These are phyloP conservation scores for Synanthedon andrenaeformis DNA, from an alignment of 2,888 invertebrate genomes.

Conservation along the genomic window DNA sequence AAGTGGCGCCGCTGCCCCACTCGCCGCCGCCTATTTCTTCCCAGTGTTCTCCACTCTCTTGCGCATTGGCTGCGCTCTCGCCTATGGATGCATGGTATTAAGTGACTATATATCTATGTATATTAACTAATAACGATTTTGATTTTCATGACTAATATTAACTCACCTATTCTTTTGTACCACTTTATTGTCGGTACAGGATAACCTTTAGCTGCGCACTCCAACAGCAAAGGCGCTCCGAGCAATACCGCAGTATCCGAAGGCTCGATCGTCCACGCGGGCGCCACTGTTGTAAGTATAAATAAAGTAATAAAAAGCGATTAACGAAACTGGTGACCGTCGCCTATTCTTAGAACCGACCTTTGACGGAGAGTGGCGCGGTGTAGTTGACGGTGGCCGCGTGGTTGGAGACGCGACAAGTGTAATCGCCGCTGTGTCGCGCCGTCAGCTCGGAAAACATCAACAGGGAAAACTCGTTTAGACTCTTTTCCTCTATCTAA, in stretches of 20 bases:
- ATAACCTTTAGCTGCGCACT: slow-evolving; percentile 80
- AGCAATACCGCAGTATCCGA: slow-evolving; percentile 76
- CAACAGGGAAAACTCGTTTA: slow-evolving; percentile 77
- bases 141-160: not conserved
- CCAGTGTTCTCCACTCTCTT: slow-evolving; percentile 19
- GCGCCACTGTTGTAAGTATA: slow-evolving; percentile 70
- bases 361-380: slow-evolving; percentile 75
- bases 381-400: slow-evolving; percentile 77
- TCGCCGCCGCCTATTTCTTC: slow-evolving; percentile 15
- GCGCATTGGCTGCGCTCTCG: not conserved
- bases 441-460: slow-evolving; percentile 76
- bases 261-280: slow-evolving; percentile 78
- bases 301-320: not conserved
- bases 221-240: slow-evolving; percentile 75
- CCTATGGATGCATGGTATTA: not conserved
- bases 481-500: slow-evolving; percentile 74
- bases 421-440: slow-evolving; percentile 76
- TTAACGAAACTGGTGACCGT: not conserved
- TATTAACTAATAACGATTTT: not conserved
- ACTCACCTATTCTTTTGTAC: slow-evolving; percentile 73
- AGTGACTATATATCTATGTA: not conserved
- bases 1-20: slow-evolving; percentile 10
- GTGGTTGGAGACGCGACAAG: slow-evolving; percentile 77
- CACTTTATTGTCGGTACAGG: slow-evolving; percentile 76
- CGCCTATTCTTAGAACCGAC: slow-evolving; percentile 17